Evolutionary conservation across 2,888 invertebrate genomes (phyloP), one percentile per base, ranked within the genome.

Genomic region (Pammene aurita): DNA sequence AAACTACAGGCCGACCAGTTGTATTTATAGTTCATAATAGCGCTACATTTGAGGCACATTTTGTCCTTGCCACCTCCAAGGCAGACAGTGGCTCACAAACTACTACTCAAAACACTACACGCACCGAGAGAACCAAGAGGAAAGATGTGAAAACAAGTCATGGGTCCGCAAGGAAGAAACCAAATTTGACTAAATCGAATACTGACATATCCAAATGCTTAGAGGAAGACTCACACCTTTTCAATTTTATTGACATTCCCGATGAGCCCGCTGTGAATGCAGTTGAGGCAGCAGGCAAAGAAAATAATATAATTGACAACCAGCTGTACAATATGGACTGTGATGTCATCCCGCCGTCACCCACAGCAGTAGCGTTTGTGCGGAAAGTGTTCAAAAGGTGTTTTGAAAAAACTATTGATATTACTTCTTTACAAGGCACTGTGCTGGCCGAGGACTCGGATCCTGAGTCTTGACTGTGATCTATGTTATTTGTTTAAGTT

Each of bases 21-120:
- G 93, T 96, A 44, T 95, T 97, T 73, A 93, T 95, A 73, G 92
- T 96, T n/a, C 94, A 95, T 76, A 95, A 95, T 84, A 94, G 94
- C 67, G 89, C 94, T 18, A 94, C 95, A 57, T 96, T 97, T 85
- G 96, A 97, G 88, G 95, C 95, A 16, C 94, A 95, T 78, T 95
- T 97, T 81, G 95, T 98, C 0, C 92, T 97, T 76, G 96, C 98
- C 7, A 97, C 96, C 0, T 87, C 96, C 52, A 95, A 95, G 79
- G 93, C 94, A 5, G 94, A 94, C 67, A 88, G 82, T 81, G 83
- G 88, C 60, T 84, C 87, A 35, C 88, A 83, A 80, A 81, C 77
- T 48, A 77, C 91, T 67, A 86, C 89, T 76, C 89, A 88, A 75
- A 85, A 91, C 65, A 93, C 89, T 4, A 87, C 89, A 48, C 72